phyloP scores from a whole-genome alignment of 2,888 invertebrate species.

The Microctonus aethiopoides region DNA sequence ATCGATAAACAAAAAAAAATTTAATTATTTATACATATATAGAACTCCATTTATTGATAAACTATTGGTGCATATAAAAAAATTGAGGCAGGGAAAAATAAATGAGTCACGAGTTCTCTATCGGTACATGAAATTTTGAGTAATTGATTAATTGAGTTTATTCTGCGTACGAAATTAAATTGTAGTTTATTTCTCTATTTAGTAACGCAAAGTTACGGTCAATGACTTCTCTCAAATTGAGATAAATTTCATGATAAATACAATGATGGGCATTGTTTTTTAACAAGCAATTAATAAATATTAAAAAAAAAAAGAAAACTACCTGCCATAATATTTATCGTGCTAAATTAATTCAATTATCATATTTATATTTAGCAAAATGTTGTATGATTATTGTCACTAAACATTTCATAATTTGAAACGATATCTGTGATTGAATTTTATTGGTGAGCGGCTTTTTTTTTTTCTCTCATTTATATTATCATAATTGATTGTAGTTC shows the following conservation, averaged over 20 bases:
- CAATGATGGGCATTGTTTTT: conserved; percentile 8
- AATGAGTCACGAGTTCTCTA: neutral
- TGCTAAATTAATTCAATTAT: neutral
- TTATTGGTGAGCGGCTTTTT: conserved; percentile 14
- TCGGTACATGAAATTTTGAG: neutral
- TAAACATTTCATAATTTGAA: conserved; percentile 15
- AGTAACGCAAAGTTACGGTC: neutral
- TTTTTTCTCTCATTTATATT: conserved; percentile 6
- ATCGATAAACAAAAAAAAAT: neutral
- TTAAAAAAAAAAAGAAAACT: neutral
- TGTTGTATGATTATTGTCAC: conserved; percentile 13
- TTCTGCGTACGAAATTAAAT: no score
- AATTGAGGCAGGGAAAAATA: neutral
- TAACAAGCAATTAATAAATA: neutral
- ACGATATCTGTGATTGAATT: conserved; percentile 34
- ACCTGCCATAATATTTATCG: neutral
- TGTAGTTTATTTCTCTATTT: no score
- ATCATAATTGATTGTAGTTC: neutral
- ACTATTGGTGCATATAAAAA: conserved; percentile 5
- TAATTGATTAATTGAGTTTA: neutral
- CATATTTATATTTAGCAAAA: neutral
- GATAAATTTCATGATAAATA: neutral
- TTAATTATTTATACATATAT: no score
- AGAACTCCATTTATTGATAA: neutral
- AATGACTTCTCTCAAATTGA: neutral